Percentiles rank a stretch among this genome's conserved stretches.
These are phyloP conservation scores for Sander lucioperca DNA, from an alignment of 2,113 vertebrate genomes.

Conservation along the genomic window DNA sequence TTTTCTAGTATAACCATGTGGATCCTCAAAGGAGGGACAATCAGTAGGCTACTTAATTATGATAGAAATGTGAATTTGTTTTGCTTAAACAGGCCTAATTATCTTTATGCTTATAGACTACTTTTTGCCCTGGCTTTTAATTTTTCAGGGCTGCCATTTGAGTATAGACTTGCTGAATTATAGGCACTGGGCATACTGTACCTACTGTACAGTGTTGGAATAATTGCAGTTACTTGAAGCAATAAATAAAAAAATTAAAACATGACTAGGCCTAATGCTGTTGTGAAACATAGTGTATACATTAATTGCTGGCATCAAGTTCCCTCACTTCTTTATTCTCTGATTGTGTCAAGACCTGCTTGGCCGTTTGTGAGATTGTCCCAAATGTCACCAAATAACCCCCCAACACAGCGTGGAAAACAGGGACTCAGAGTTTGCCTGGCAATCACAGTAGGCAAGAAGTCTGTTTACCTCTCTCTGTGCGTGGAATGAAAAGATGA, in stretches of 20 bases:
- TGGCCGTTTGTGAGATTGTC: slow-evolving; percentile 49
- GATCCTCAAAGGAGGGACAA: not conserved
- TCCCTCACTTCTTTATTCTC: slow-evolving; percentile 26
- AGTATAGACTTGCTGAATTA: not conserved
- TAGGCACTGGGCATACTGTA: not conserved
- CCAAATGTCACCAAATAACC: slow-evolving; percentile 58
- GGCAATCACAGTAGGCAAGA: slow-evolving; percentile 50
- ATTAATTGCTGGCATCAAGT: not conserved
- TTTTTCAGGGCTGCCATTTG: not conserved
- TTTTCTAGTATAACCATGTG: not conserved
- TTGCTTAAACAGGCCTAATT: not conserved
- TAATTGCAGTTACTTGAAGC: no score
- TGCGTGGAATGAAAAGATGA: slow-evolving; percentile 71
- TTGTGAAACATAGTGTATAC: not conserved
- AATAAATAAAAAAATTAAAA: not conserved
- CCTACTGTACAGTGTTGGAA: not conserved
- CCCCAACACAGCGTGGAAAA: slow-evolving; percentile 24
- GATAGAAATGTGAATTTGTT: not conserved
- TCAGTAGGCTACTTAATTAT: not conserved
- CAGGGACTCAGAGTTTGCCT: slow-evolving; percentile 32
- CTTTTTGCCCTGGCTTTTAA: not conserved
- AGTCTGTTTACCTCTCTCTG: slow-evolving; percentile 52
- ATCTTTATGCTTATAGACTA: not conserved
- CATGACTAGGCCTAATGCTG: not conserved
- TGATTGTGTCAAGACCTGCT: slow-evolving; percentile 9